These are phyloP conservation scores for Dolomedes plantarius DNA, from an alignment of 2,888 invertebrate genomes.

Conservation along the genomic window DNA sequence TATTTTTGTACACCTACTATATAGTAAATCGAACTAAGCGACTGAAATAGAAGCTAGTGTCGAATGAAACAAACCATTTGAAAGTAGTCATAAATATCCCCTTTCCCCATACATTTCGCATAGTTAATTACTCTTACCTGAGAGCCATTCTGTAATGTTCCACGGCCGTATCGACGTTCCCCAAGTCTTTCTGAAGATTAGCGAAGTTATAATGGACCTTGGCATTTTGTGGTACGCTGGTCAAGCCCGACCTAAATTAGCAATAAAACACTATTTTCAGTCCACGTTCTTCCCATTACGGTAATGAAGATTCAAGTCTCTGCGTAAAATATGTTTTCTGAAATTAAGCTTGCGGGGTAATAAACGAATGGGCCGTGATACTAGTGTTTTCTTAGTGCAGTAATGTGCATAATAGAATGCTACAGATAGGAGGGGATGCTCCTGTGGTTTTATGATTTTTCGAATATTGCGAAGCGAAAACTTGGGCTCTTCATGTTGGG, in stretches of 20 bases:
- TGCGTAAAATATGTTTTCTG: conserved; percentile 50
- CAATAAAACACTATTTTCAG: conserved; percentile 68
- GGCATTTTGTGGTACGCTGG: conserved; percentile 88
- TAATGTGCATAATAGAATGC: conserved; percentile 38
- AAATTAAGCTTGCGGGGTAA: conserved; percentile 34
- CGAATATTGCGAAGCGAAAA: no score
- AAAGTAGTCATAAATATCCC: neutral
- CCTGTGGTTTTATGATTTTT: no score
- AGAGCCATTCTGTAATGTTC: conserved; percentile 87
- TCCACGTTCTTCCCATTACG: conserved; percentile 44
- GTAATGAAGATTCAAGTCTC: conserved; percentile 61
- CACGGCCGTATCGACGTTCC: conserved; percentile 84
- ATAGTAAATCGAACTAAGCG: no score
- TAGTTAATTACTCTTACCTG: conserved; percentile 79
- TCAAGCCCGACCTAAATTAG: conserved; percentile 83
- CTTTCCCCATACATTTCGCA: conserved; percentile 10
- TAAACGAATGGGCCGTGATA: conserved; percentile 27
- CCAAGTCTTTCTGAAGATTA: conserved; percentile 87
- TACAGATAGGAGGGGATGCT: neutral
- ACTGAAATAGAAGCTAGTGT: no score
- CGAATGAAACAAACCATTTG: neutral
- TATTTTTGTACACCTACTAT: no score
- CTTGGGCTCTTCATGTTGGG: no score
- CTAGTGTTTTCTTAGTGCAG: conserved; percentile 48
- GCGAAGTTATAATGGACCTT: conserved; percentile 94